Conservation (phyloP, 2,113 vertebrate genomes). For the Zosterops borbonicus region DNA sequence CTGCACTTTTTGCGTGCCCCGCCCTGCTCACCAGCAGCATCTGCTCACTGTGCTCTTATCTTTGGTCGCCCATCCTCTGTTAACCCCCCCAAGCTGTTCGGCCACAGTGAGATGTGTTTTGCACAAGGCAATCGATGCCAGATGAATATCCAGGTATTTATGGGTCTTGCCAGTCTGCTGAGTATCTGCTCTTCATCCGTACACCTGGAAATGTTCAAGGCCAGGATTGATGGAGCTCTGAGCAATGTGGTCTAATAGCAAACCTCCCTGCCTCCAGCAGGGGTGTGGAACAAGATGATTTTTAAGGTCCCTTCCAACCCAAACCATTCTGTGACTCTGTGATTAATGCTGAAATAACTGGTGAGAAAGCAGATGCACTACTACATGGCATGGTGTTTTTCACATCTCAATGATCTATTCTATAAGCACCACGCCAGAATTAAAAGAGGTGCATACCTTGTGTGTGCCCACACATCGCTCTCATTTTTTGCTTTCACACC, state of each 20-base stretch:
- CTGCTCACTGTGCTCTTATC: background rate
- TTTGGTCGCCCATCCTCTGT: fast-evolving
- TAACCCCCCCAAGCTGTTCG: background rate
- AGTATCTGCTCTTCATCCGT: fast-evolving
- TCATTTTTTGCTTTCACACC: background rate
- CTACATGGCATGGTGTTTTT: background rate
- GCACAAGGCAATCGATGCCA: fast-evolving
- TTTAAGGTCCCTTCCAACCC: background rate
- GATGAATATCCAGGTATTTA: fast-evolving
- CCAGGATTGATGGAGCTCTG: background rate
- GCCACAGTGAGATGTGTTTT: fast-evolving
- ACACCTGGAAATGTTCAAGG: background rate
- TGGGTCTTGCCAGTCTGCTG: background rate
- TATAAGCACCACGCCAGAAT: background rate
- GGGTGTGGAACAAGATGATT: background rate
- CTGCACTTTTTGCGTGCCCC: fast-evolving
- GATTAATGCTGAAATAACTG: background rate
- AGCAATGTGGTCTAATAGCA: background rate
- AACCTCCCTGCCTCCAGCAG: background rate
- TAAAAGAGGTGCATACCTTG: background rate
- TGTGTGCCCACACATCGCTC: background rate
- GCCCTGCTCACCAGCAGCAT: too few species aligned
- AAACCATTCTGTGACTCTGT: background rate
- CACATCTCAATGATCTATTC: background rate
- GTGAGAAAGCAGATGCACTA: background rate